Percentiles rank a stretch among this genome's conserved stretches.
phyloP scores from a whole-genome alignment of 1,140 invertebrate genomes.

The Drosophila miranda region DNA sequence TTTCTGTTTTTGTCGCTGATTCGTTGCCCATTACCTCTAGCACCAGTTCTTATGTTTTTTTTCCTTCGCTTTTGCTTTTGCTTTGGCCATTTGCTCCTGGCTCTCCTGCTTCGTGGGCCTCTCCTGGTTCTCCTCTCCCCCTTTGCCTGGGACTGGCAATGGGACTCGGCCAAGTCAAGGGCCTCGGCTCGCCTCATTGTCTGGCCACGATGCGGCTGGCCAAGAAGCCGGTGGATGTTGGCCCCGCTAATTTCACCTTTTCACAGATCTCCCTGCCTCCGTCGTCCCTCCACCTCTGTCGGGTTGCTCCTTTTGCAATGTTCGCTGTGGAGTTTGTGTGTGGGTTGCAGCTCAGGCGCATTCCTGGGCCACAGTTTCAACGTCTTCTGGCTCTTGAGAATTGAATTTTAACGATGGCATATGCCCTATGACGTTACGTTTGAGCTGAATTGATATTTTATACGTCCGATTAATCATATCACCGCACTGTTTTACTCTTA shows the following conservation, averaged over 20 bases:
- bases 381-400: constrained; percentile 12
- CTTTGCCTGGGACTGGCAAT: constrained; percentile 17
- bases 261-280: constrained; percentile 53
- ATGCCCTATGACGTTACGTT: not conserved
- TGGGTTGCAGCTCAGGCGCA: constrained; percentile 51
- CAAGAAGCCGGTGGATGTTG: constrained; percentile 9
- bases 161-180: constrained; percentile 60
- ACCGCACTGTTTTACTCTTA: too few relatives aligned
- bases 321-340: constrained; percentile 48
- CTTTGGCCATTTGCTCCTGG: not conserved
- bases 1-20: constrained; percentile 60
- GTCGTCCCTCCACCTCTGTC: constrained; percentile 4
- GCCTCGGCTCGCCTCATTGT: constrained; percentile 73
- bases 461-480: too few relatives aligned
- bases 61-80: constrained; percentile 24
- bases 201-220: constrained; percentile 55
- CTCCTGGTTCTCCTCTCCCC: too few relatives aligned
- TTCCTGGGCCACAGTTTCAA: constrained; percentile 21
- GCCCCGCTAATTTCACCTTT: constrained; percentile 74
- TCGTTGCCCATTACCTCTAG: constrained; percentile 54
- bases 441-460: too few relatives aligned
- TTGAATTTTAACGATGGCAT: not conserved
- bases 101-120: too few relatives aligned
- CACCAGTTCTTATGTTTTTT: constrained; percentile 14
- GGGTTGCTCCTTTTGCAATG: constrained; percentile 33